These are phyloP conservation scores for Sthenelais limicola DNA, from an alignment of 2,888 invertebrate species.

Conservation along the genomic window DNA sequence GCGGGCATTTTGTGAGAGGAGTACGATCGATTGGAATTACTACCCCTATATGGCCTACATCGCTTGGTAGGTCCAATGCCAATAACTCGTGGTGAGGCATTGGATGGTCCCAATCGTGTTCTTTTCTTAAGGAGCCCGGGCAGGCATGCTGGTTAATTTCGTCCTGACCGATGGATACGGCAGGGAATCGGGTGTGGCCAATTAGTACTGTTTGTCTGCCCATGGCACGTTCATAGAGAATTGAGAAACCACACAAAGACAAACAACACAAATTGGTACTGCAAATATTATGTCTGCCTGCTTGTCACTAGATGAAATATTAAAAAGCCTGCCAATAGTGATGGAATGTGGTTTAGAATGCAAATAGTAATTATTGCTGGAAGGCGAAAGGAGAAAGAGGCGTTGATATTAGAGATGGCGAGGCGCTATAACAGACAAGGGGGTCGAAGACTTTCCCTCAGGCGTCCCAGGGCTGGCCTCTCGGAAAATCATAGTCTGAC, in stretches of 20 bases:
- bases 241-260: constrained; percentile 35
- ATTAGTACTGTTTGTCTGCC: constrained; percentile 29
- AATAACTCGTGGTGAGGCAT: too few species aligned
- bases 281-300: constrained; percentile 36
- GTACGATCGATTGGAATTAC: too few species aligned
- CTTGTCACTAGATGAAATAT: constrained; percentile 30
- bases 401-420: background rate
- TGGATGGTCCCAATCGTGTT: too few species aligned
- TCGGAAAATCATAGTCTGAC: too few species aligned
- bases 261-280: constrained; percentile 19
- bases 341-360: constrained; percentile 36
- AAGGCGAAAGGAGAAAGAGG: background rate
- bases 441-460: too few species aligned
- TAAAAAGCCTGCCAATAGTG: constrained; percentile 23
- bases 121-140: too few species aligned
- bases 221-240: constrained; percentile 8
- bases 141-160: too few species aligned
- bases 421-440: too few species aligned
- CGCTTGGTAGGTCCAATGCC: too few species aligned
- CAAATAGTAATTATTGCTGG: constrained; percentile 33
- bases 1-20: too few species aligned
- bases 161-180: constrained; percentile 12
- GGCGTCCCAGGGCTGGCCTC: too few species aligned
- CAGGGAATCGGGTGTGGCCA: constrained; percentile 21
- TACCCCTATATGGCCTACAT: too few species aligned